Evolutionary conservation across 92 coral and sea anemone species (phyloP).

Genomic region (Paragorgia papillata): DNA sequence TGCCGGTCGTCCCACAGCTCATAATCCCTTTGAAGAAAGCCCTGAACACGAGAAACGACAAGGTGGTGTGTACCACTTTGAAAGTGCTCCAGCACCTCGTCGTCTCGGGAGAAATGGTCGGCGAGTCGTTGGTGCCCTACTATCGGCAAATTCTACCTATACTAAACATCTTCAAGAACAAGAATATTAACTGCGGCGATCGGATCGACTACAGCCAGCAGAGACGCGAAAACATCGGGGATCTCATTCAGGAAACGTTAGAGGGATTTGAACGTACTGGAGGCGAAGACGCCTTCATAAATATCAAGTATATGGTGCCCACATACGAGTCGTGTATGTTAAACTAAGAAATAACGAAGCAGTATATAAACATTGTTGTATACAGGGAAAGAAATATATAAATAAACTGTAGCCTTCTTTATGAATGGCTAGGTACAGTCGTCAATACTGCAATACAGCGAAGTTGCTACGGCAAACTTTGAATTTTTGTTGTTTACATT

Average conservation of each 20-base stretch:
- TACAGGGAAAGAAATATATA: not conserved
- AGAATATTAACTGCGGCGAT: constrained; percentile 93
- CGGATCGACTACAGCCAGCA: constrained; percentile 99
- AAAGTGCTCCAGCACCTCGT: constrained; percentile 92
- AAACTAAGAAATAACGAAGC: constrained; percentile 57
- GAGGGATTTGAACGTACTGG: constrained; percentile 90
- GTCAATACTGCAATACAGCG: too few species aligned
- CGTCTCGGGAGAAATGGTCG: constrained; percentile 80
- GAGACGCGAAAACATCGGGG: constrained; percentile 93
- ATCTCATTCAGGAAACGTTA: constrained; percentile 93
- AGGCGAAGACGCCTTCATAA: constrained; percentile 96
- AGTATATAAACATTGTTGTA: constrained; percentile 33
- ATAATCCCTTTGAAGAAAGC: constrained; percentile 95
- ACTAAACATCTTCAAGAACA: constrained; percentile 88
- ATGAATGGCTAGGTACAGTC: too few species aligned
- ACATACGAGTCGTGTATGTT: constrained; percentile 96
- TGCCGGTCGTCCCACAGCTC: constrained; percentile 94
- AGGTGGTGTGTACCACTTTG: constrained; percentile 88
- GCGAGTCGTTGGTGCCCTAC: constrained; percentile 97
- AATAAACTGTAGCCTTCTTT: constrained; percentile 36
- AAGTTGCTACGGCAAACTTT: too few species aligned
- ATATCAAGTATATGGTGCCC: constrained; percentile 99
- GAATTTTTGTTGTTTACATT: too few species aligned
- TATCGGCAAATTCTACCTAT: constrained; percentile 97
- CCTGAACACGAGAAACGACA: constrained; percentile 76